phyloP scores from a whole-genome alignment of 2,888 invertebrate species.

The Perizoma flavofasciatum region DNA sequence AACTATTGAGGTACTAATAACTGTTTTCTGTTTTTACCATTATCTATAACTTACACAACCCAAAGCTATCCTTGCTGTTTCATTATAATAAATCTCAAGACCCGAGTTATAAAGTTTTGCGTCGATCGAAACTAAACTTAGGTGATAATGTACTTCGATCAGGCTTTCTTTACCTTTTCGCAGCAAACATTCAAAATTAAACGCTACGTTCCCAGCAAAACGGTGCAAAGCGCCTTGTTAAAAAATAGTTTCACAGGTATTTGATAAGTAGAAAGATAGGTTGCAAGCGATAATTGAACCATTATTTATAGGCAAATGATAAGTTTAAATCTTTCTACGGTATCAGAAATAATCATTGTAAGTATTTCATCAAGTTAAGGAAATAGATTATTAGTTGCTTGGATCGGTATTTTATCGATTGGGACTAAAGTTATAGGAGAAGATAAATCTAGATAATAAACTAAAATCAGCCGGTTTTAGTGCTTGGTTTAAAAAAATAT shows the following conservation, averaged over 20 bases:
- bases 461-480: too few relatives aligned
- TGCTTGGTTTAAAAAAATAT: too few relatives aligned
- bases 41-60: slow-evolving; percentile 60
- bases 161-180: slow-evolving; percentile 59
- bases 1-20: too few relatives aligned
- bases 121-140: slow-evolving; percentile 68
- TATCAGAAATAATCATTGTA: slow-evolving; percentile 38
- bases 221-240: slow-evolving; percentile 38
- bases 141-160: slow-evolving; percentile 66
- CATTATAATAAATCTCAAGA: slow-evolving; percentile 73
- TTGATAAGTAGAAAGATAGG: slow-evolving; percentile 65
- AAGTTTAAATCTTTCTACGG: slow-evolving; percentile 42
- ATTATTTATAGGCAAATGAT: slow-evolving; percentile 64
- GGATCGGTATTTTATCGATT: slow-evolving; percentile 11
- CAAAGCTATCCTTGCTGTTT: slow-evolving; percentile 72
- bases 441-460: too few relatives aligned
- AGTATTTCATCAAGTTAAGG: slow-evolving; percentile 37
- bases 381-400: slow-evolving; percentile 31
- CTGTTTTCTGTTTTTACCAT: neutral
- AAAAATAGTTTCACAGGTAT: slow-evolving; percentile 42
- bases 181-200: slow-evolving; percentile 41
- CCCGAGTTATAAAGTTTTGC: slow-evolving; percentile 71
- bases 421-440: slow-evolving; percentile 6
- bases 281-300: slow-evolving; percentile 63
- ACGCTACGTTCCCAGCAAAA: slow-evolving; percentile 38